Conservation (phyloP, 1,140 invertebrate genomes). For the Stratiolaelaps scimitus region DNA sequence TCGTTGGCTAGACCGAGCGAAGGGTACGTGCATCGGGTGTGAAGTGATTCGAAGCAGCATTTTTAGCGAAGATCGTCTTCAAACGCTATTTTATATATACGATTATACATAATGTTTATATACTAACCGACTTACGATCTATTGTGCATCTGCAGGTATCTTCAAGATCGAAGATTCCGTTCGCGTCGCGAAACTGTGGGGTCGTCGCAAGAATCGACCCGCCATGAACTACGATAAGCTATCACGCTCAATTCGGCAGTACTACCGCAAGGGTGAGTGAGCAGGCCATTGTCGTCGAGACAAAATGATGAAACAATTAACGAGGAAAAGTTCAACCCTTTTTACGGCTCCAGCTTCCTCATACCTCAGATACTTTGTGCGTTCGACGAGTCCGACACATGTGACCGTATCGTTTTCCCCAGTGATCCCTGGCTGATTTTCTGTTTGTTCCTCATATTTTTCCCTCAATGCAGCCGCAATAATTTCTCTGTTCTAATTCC, state of each 20-base stretch:
- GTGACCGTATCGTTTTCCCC: not conserved
- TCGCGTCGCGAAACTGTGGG: slow-evolving; percentile 87
- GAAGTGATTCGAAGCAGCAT: too few relatives aligned
- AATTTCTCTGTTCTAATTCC: not conserved
- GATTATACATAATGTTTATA: too few relatives aligned
- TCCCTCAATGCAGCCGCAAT: not conserved
- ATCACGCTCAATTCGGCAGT: slow-evolving; percentile 91
- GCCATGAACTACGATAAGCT: slow-evolving; percentile 99
- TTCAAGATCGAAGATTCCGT: slow-evolving; percentile 99
- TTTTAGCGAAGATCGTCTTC: too few relatives aligned
- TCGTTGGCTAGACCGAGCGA: slow-evolving; percentile 82
- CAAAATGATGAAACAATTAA: too few relatives aligned
- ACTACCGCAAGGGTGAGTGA: slow-evolving; percentile 78
- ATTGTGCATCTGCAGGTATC: slow-evolving; percentile 43
- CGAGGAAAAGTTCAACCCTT: too few relatives aligned
- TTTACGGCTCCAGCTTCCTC: too few relatives aligned
- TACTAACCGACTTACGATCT: too few relatives aligned
- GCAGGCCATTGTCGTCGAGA: too few relatives aligned
- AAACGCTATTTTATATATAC: too few relatives aligned
- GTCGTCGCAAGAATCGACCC: slow-evolving; percentile 87
- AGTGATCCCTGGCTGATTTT: not conserved
- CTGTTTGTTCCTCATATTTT: not conserved
- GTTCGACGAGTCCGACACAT: not conserved
- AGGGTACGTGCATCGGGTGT: slow-evolving; percentile 56
- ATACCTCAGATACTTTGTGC: too few relatives aligned